A percentile compares a stretch with the other conserved stretches of the same genome.
phyloP scores from a whole-genome alignment of 2,113 vertebrate species.

The Salvelinus alpinus region DNA sequence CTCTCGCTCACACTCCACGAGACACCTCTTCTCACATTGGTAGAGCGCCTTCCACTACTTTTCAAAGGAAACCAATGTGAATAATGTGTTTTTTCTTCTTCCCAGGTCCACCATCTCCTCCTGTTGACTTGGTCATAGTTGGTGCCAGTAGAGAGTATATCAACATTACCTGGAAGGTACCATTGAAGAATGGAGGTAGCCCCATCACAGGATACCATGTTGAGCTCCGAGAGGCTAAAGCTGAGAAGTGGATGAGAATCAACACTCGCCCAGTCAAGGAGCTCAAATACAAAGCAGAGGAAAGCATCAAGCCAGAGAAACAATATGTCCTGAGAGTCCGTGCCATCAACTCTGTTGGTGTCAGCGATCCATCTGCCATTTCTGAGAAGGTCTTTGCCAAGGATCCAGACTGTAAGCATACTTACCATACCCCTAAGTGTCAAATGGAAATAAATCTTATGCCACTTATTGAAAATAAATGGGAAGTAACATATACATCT shows the following conservation, averaged over 20 bases:
- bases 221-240: constrained; percentile 91
- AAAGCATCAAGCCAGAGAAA: constrained; percentile 93
- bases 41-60: no score
- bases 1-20: no score
- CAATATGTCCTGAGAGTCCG: constrained; percentile 92
- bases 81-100: constrained; percentile 16
- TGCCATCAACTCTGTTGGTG: constrained; percentile 91
- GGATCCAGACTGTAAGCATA: constrained; percentile 94
- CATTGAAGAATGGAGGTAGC: constrained; percentile 90
- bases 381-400: constrained; percentile 94
- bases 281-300: constrained; percentile 87
- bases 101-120: constrained; percentile 89
- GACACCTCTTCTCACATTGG: no score
- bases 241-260: constrained; percentile 95
- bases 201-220: constrained; percentile 94
- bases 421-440: neutral
- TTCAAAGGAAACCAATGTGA: neutral
- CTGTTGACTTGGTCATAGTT: constrained; percentile 84
- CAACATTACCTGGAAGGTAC: constrained; percentile 90
- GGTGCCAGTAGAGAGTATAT: constrained; percentile 93
- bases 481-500: neutral
- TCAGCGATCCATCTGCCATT: constrained; percentile 91
- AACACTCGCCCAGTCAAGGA: constrained; percentile 94
- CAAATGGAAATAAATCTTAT: neutral
- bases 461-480: neutral